Evolutionary conservation across 2,113 vertebrate species (phyloP).

Genomic region (Lampris incognitus): DNA sequence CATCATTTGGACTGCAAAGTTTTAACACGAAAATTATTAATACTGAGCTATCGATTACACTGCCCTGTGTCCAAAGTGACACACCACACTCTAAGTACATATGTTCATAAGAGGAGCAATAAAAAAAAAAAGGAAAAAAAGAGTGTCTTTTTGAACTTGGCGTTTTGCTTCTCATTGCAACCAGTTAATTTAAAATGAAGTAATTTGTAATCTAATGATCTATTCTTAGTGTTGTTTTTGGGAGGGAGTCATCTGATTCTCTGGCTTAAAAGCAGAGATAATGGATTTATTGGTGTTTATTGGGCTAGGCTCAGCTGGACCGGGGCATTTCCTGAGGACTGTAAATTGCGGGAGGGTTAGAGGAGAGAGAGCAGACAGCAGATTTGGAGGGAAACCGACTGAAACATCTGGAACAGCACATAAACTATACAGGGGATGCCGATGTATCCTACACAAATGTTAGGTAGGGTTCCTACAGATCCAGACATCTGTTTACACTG

Average conservation of each 20-base stretch:
- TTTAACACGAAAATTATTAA: too few relatives aligned
- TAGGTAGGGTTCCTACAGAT: conserved; percentile 19
- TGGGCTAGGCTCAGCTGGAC: conserved; percentile 52
- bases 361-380: neutral
- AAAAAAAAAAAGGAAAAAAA: neutral
- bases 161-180: conserved; percentile 11
- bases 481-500: conserved; percentile 34
- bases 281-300: conserved; percentile 63
- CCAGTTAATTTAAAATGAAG: conserved; percentile 29
- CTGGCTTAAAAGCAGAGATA: conserved; percentile 44
- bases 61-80: conserved; percentile 5
- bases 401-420: conserved; percentile 43
- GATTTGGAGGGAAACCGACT: conserved; percentile 9
- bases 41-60: neutral
- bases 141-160: conserved; percentile 27
- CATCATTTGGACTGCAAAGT: neutral
- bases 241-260: conserved; percentile 34
- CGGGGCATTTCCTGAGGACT: conserved; percentile 56
- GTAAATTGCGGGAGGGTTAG: conserved; percentile 14
- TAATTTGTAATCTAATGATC: conserved; percentile 36
- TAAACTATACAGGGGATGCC: conserved; percentile 1
- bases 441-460: conserved; percentile 14
- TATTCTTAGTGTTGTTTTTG: conserved; percentile 17
- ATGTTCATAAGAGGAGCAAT: conserved; percentile 3
- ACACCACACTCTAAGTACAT: neutral